Base-by-base conservation (phyloP, 2,888 invertebrate genomes). In the Proisotoma minuta region DNA sequence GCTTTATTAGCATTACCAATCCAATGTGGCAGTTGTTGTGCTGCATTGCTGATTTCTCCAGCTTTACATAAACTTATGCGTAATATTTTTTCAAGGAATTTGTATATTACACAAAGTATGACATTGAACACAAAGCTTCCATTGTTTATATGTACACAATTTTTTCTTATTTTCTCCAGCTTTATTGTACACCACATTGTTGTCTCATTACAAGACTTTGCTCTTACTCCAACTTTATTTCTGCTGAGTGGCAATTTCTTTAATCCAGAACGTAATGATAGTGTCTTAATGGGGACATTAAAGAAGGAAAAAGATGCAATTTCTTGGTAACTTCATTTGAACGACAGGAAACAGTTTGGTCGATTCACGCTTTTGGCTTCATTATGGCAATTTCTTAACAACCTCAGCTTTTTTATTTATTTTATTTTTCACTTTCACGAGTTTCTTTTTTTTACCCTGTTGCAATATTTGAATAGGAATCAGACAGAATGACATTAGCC, bases 231-330 rank as follows among this genome's bases (percentile, higher is more conserved):
- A 47, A 3, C 27, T 62, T 12, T 26, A 18, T 52, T 23, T 57
- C 8, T 49, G 18, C 27, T 47, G 8, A n/a, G n/a, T n/a, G n/a
- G 34, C 34, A 34, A 34, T 34, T 34, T 34, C 34, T 15, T 51
- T 59, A 51, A 59, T 59, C 50, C 39, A 51, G n/a, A 51, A 23
- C 27, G 22, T 29, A 59, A 34, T 50, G 34, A 29, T 39, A 49
- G 27, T 29, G 51, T 22, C 59, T 39, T 59, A 51, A 59, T 59
- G 59, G 59, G 51, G 20, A 59, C 59, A 59, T 59, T 59, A 59
- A 50, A 22, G 20, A 50, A 26, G 40, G 24, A n/a, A 58, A 51
- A 51, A 59, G 26, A 51, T 50, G 59, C 28, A 59, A 59, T 51
- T 59, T 51, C 51, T 51, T 51, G 34, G 43, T n/a, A 18, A 43